phyloP scores from a whole-genome alignment of 2,888 invertebrate genomes.

The Mesorhabditis spiculigera region DNA sequence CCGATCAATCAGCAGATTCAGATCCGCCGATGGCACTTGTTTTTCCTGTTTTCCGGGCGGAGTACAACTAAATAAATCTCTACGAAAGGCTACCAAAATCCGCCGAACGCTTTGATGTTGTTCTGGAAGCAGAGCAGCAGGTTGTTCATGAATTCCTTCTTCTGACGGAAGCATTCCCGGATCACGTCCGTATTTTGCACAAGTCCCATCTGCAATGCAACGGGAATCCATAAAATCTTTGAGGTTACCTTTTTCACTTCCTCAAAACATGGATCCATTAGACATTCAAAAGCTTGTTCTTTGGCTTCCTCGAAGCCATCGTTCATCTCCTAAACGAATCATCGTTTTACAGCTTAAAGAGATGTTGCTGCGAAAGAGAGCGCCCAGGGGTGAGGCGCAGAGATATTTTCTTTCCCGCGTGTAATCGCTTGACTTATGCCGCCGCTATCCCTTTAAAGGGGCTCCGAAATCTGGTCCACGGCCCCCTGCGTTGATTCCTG shows the following conservation, averaged over 20 bases:
- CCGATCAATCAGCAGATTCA: background rate
- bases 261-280: background rate
- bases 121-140: background rate
- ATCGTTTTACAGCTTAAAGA: background rate
- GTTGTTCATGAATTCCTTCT: constrained; percentile 3
- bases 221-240: background rate
- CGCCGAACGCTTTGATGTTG: background rate
- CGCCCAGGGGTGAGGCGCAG: too few species aligned
- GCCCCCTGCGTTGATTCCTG: too few species aligned
- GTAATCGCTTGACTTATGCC: too few species aligned
- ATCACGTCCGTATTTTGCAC: background rate
- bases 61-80: background rate
- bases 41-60: background rate
- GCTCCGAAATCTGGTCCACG: too few species aligned
- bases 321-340: background rate
- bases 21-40: background rate
- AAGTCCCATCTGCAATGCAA: background rate
- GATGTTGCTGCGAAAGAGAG: too few species aligned
- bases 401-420: too few species aligned
- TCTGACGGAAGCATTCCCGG: background rate
- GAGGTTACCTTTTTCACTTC: background rate
- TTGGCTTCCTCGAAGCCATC: background rate
- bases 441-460: too few species aligned
- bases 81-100: background rate
- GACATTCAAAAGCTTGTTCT: background rate